phyloP scores from a whole-genome alignment of 2,797 vertebrate genomes.

The Cygnus olor region DNA sequence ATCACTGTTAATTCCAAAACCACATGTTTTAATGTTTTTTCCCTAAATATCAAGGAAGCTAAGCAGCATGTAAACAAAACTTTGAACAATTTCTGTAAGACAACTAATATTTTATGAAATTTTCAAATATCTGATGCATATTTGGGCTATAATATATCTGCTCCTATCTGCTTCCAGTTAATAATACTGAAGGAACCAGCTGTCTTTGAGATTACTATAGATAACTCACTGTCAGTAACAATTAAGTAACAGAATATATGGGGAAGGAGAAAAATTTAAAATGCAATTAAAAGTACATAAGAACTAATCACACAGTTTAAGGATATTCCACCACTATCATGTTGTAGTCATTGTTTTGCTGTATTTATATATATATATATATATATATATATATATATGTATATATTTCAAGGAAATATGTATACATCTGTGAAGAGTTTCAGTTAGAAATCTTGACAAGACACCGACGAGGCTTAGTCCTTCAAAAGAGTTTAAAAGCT shows the following conservation, averaged over 20 bases:
- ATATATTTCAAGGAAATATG: not conserved
- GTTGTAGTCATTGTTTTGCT: not conserved
- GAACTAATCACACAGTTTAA: constrained; percentile 6
- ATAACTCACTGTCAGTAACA: constrained; percentile 10
- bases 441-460: not conserved
- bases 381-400: no score
- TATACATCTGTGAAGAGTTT: not conserved
- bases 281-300: not conserved
- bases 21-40: not conserved
- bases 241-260: not conserved
- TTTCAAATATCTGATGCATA: not conserved
- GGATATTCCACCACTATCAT: not conserved
- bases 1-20: not conserved
- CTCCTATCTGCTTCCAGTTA: not conserved
- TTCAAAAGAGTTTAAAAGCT: not conserved
- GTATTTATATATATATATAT: not conserved
- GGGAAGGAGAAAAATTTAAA: not conserved
- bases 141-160: not conserved
- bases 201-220: not conserved
- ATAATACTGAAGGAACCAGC: not conserved
- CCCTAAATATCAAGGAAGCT: not conserved
- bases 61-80: not conserved
- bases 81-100: not conserved
- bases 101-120: not conserved
- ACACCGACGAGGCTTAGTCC: not conserved